These are phyloP conservation scores for Datnioides undecimradiatus DNA, from an alignment of 2,113 vertebrate species.

Conservation along the genomic window DNA sequence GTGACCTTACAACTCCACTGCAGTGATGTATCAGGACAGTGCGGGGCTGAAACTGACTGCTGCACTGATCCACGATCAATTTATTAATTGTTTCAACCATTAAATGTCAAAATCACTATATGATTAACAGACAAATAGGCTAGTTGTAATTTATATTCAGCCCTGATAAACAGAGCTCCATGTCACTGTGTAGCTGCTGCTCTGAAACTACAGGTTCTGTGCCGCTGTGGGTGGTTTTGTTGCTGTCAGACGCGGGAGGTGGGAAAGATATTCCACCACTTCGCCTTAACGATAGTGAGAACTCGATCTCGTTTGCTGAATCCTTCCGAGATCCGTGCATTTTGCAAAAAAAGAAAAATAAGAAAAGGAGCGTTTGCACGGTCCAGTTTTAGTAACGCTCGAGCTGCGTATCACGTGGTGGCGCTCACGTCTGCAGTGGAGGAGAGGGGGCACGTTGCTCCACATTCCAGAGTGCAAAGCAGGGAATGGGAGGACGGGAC, in stretches of 20 bases:
- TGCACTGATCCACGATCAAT: too few relatives aligned
- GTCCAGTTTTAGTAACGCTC: conserved; percentile 29
- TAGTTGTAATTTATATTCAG: background rate
- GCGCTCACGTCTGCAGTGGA: conserved; percentile 44
- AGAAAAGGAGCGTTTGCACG: background rate
- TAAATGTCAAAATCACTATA: too few relatives aligned
- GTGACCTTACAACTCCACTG: background rate
- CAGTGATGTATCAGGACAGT: background rate
- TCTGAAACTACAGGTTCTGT: background rate
- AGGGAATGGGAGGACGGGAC: conserved; percentile 62
- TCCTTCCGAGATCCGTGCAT: background rate
- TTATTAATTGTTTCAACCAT: too few relatives aligned
- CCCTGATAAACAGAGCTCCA: background rate
- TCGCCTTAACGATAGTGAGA: background rate
- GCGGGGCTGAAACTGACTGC: too few relatives aligned
- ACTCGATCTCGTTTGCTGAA: background rate
- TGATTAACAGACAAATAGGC: too few relatives aligned
- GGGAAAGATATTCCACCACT: background rate
- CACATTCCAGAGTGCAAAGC: conserved; percentile 64
- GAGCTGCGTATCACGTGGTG: conserved; percentile 15
- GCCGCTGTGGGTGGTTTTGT: background rate
- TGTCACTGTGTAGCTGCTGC: background rate
- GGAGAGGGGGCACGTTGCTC: conserved; percentile 70
- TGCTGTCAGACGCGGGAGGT: background rate
- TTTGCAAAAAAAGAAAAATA: too few relatives aligned